Conservation (phyloP, 2,113 vertebrate species). For the Quiscalus mexicanus region DNA sequence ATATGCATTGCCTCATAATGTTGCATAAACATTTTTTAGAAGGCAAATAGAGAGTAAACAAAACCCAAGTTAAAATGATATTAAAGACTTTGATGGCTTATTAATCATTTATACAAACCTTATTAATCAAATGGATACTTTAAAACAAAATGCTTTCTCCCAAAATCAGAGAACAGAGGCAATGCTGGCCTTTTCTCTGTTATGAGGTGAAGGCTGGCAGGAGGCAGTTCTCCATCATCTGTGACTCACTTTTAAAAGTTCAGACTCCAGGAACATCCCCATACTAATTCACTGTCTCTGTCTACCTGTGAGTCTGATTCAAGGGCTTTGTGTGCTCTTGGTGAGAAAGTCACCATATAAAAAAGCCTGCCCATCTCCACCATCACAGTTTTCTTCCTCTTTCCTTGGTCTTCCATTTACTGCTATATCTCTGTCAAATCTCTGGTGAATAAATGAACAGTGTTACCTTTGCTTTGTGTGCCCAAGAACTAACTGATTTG, state of each 20-base stretch:
- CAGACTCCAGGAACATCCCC: neutral
- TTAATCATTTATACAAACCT: slow-evolving; percentile 40
- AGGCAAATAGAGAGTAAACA: slow-evolving; percentile 49
- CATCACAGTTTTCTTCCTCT: neutral
- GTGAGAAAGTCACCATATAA: neutral
- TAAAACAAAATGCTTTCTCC: neutral
- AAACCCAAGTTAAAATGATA: slow-evolving; percentile 32
- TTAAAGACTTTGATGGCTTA: slow-evolving; percentile 39
- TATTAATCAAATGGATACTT: slow-evolving; percentile 37
- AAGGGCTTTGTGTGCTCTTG: neutral
- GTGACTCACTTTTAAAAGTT: neutral
- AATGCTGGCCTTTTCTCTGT: neutral
- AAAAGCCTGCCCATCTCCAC: neutral
- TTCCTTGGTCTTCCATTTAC: neutral
- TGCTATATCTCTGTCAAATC: neutral
- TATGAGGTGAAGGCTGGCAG: neutral
- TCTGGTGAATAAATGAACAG: neutral
- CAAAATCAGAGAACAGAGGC: neutral
- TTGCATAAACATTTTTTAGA: slow-evolving; percentile 64
- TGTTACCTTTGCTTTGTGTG: neutral
- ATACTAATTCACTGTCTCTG: neutral
- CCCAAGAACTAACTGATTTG: neutral
- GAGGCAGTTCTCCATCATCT: neutral
- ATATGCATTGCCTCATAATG: slow-evolving; percentile 24
- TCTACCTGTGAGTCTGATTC: neutral